Base-by-base conservation (phyloP, 2,888 invertebrate species). In the Phymatocera aterrima region DNA sequence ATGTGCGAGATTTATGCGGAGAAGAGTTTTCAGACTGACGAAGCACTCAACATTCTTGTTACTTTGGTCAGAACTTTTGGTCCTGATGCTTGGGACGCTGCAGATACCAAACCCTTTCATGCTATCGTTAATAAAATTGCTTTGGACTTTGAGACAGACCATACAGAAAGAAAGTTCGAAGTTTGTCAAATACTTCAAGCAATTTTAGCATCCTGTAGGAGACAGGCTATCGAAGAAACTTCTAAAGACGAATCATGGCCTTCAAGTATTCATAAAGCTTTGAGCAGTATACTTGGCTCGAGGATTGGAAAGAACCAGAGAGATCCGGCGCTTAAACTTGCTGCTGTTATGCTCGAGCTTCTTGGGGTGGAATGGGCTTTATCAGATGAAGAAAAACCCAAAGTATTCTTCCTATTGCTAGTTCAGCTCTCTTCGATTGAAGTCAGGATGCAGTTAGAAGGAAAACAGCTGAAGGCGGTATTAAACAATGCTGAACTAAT, bases 371-470 rank as follows among this genome's bases (percentile, higher is more conserved):
- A 97, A 82, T 97, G 97, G 97, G 93, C 95, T 78, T 92, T 97
- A 82, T 93, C 93, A 85, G 96, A 96, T 89, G 95, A 95, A 83
- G 95, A 95, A 80, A 93, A 94, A 83, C 96, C 96, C 78, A 96
- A 96, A 91, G 95, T 96, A 86, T 95, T 97, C 86, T 94, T 98
- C 85, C 91, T 97, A 24, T 91, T 98, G 12, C 90, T 96, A 31
- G 94, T 97, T 78, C 97, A 98, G 89, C 91, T 98, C 78, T 95
- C 96, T 84, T 97, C 97, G 72, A 96, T 98, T 87, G 98, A 98
- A 93, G 95, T 98, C 0, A 94, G 98, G 86, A 98, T 98, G 97
- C 96, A 97, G 84, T 92, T 98, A 81, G 98, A 98, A 87, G 96
- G 97, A 82, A 95, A 95, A 85, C 95, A 95, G 87, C 93, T 97